Evolutionary conservation across 23 tunicate genomes (phyloP).

Genomic region (Ascidia mentula): DNA sequence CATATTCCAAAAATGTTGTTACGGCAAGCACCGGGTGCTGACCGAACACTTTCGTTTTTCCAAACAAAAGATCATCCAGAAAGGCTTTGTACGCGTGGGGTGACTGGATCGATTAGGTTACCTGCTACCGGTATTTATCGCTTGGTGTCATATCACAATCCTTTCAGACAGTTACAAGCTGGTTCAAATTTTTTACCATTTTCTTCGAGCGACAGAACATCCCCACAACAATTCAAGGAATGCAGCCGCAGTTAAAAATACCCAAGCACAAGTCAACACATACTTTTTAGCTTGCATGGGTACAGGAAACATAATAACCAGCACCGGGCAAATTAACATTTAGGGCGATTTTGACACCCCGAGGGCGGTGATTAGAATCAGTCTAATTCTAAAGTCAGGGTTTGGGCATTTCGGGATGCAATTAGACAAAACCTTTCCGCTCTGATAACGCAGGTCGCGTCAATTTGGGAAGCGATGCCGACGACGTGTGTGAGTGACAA

Average conservation of each 20-base stretch:
- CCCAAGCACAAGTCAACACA: no score
- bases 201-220: neutral
- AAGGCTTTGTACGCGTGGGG: neutral
- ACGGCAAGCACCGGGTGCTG: neutral
- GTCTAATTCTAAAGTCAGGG: no score
- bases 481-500: neutral
- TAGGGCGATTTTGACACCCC: neutral
- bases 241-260: neutral
- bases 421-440: neutral
- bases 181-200: no score
- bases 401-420: no score
- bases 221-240: no score
- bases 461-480: neutral
- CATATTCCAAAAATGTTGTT: conserved; percentile 1
- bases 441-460: neutral
- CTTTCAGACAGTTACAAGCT: no score
- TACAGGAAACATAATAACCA: no score
- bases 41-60: neutral
- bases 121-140: neutral
- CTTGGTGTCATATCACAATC: no score
- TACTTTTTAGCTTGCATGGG: no score
- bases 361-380: no score
- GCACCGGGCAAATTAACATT: neutral
- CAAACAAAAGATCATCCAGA: neutral
- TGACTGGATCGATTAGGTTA: neutral